Percentiles rank a stretch among this genome's conserved stretches.
phyloP scores from a whole-genome alignment of 92 coral and sea anemone genomes.

The Desmophyllum pertusum region DNA sequence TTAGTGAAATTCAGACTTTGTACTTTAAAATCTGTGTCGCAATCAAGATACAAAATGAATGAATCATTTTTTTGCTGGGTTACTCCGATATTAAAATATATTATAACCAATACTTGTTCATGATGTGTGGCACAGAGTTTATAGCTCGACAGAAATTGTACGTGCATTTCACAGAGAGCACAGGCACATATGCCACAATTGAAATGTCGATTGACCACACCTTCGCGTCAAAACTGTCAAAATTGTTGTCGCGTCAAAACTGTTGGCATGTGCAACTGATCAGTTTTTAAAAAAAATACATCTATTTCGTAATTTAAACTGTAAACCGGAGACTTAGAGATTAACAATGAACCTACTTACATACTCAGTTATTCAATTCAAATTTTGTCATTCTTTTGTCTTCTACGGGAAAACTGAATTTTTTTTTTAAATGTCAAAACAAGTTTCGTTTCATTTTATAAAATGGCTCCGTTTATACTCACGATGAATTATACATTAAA shows the following conservation, averaged over 20 bases:
- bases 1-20: not conserved
- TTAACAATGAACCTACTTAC: not conserved
- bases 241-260: too few species aligned
- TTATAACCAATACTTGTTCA: too few species aligned
- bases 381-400: not conserved
- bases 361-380: not conserved
- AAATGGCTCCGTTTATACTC: not conserved
- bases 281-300: not conserved
- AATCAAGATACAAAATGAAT: not conserved
- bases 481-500: not conserved
- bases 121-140: too few species aligned
- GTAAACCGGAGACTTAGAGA: not conserved
- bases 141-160: too few species aligned
- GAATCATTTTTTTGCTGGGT: not conserved
- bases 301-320: not conserved
- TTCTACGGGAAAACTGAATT: not conserved
- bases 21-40: not conserved
- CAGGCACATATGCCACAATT: too few species aligned
- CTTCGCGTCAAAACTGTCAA: too few species aligned
- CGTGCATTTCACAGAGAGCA: too few species aligned
- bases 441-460: not conserved
- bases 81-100: not conserved
- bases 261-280: too few species aligned
- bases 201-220: too few species aligned
- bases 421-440: not conserved